Conservation (phyloP, 2,113 vertebrate species). For the Orcinus orca region DNA sequence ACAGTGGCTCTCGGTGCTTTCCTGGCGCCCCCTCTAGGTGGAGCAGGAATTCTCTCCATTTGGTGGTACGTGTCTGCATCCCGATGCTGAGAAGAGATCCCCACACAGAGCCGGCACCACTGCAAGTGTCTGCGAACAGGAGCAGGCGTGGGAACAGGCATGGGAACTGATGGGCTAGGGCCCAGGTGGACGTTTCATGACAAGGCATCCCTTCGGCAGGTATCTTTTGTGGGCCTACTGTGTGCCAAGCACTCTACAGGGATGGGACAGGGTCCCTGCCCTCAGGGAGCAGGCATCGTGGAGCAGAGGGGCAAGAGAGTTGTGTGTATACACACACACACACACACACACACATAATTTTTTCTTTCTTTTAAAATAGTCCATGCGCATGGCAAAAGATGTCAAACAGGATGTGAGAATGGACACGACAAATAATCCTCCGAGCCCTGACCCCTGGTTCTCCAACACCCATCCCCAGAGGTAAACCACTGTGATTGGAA, state of each 20-base stretch:
- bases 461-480: background rate
- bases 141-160: background rate
- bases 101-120: rapidly evolving
- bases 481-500: background rate
- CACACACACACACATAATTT: background rate
- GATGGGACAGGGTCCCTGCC: background rate
- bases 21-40: too few species aligned
- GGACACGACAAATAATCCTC: background rate
- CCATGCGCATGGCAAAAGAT: background rate
- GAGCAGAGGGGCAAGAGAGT: rapidly evolving
- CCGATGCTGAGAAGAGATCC: background rate
- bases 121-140: rapidly evolving
- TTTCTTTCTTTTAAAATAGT: background rate
- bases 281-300: background rate
- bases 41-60: too few species aligned
- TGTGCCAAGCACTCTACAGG: background rate
- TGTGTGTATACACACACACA: background rate
- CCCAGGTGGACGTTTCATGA: background rate
- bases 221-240: background rate
- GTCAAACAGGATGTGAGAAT: background rate
- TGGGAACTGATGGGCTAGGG: too few species aligned
- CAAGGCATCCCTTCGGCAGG: background rate
- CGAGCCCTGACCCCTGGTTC: background rate
- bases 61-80: background rate
- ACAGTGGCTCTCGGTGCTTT: rapidly evolving